Conservation (phyloP, 2,797 vertebrate genomes). For the Fratercula arctica region DNA sequence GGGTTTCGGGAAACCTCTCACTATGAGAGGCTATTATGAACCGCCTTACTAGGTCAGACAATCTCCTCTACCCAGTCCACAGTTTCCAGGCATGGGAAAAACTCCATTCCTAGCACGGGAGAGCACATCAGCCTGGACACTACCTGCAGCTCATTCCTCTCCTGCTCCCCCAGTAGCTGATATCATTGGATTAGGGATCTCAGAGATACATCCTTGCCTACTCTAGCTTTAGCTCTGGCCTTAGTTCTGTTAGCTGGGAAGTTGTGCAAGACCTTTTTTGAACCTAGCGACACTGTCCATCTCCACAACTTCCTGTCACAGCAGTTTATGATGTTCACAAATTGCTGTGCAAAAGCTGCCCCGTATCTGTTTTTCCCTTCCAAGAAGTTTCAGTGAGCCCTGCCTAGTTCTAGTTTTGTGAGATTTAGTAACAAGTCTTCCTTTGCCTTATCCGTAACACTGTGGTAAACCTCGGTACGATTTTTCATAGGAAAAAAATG, state of each 20-base stretch:
- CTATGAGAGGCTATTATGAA: not conserved
- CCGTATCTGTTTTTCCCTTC: not conserved
- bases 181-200: not conserved
- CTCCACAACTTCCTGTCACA: not conserved
- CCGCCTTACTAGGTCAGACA: not conserved
- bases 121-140: not conserved
- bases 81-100: not conserved
- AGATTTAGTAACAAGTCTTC: not conserved
- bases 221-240: not conserved
- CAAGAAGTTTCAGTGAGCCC: not conserved
- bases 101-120: not conserved
- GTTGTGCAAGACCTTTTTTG: not conserved
- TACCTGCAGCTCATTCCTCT: not conserved
- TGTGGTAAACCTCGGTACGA: not conserved
- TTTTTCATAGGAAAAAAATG: not conserved
- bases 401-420: not conserved
- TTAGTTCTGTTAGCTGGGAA: not conserved
- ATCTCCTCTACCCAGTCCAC: not conserved
- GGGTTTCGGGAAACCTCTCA: not conserved
- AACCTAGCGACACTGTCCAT: not conserved
- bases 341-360: not conserved
- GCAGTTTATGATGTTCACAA: not conserved
- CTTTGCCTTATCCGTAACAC: not conserved
- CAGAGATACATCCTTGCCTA: not conserved
- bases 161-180: not conserved